Conservation (phyloP, 2,888 invertebrate species). For the Notocelia uddmanniana region DNA sequence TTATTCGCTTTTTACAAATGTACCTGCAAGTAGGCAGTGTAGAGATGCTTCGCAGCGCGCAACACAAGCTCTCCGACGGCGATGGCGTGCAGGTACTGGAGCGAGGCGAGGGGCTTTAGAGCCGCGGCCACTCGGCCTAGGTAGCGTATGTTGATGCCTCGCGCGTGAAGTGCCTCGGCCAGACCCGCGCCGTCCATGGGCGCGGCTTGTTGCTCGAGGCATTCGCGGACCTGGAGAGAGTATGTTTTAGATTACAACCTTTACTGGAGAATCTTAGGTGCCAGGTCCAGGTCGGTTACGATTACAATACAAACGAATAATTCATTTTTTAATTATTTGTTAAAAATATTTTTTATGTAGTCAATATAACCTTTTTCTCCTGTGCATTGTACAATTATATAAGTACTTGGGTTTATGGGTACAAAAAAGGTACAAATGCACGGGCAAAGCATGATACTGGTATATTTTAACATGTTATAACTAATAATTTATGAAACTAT, state of each 20-base stretch:
- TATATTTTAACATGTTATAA: too few relatives aligned
- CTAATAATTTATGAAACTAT: too few relatives aligned
- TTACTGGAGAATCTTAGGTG: background rate
- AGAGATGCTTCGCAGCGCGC: slow-evolving; percentile 97
- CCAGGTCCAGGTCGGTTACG: too few relatives aligned
- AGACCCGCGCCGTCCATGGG: slow-evolving; percentile 98
- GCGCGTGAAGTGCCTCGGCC: slow-evolving; percentile 96
- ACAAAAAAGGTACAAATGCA: too few relatives aligned
- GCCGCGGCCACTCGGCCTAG: slow-evolving; percentile 95
- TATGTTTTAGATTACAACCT: background rate
- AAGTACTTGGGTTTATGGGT: too few relatives aligned
- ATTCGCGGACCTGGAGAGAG: slow-evolving; percentile 90
- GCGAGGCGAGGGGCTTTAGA: slow-evolving; percentile 90
- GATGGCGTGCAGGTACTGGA: slow-evolving; percentile 95
- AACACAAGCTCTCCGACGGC: slow-evolving; percentile 95
- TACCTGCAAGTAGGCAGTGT: slow-evolving; percentile 95
- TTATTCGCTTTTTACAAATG: background rate
- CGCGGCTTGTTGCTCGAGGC: slow-evolving; percentile 95
- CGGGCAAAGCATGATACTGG: too few relatives aligned
- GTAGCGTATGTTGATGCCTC: slow-evolving; percentile 98
- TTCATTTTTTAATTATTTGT: too few relatives aligned
- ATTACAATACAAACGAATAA: too few relatives aligned
- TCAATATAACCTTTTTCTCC: too few relatives aligned
- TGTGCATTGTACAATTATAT: too few relatives aligned
- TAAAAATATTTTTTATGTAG: too few relatives aligned